These are phyloP conservation scores for Peribatodes rhomboidaria DNA, from an alignment of 2,888 invertebrate species.

Conservation along the genomic window DNA sequence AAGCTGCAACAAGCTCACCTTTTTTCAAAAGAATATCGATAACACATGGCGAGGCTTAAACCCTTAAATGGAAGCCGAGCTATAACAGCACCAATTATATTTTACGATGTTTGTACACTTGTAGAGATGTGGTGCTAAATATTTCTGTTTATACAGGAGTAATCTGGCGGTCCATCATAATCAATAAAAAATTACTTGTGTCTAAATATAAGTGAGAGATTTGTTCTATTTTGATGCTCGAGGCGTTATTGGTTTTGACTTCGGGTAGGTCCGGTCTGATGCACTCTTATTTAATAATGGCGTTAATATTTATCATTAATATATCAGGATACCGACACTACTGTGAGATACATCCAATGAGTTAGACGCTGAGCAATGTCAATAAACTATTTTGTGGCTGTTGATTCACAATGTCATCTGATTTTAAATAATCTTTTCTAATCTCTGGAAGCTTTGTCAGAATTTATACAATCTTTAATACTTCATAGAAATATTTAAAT, in stretches of 20 bases:
- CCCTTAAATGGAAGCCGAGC: slow-evolving; percentile 52
- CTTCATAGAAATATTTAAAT: too few relatives aligned
- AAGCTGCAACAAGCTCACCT: slow-evolving; percentile 14
- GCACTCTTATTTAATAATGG: slow-evolving; percentile 49
- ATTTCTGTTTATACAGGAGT: slow-evolving; percentile 49
- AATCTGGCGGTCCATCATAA: slow-evolving; percentile 37
- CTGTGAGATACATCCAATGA: too few relatives aligned
- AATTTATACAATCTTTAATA: too few relatives aligned
- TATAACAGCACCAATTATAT: slow-evolving; percentile 55
- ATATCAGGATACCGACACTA: too few relatives aligned
- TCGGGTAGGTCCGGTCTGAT: slow-evolving; percentile 66
- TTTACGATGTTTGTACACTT: slow-evolving; percentile 77
- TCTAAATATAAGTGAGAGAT: slow-evolving; percentile 28
- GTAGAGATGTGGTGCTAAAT: slow-evolving; percentile 54
- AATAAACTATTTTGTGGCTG: too few relatives aligned
- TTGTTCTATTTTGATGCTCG: slow-evolving; percentile 53
- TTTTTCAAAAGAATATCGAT: slow-evolving; percentile 63
- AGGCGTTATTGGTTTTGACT: slow-evolving; percentile 57
- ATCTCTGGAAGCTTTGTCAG: too few relatives aligned
- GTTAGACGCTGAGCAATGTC: too few relatives aligned
- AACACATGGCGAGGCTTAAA: slow-evolving; percentile 66
- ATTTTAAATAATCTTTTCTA: too few relatives aligned
- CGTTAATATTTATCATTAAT: slow-evolving; percentile 45
- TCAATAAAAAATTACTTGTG: slow-evolving; percentile 32
- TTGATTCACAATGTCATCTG: too few relatives aligned